A percentile compares a stretch with the other conserved stretches of the same genome.
Conservation (phyloP, 2,113 vertebrate species). For the Malurus elegans region DNA sequence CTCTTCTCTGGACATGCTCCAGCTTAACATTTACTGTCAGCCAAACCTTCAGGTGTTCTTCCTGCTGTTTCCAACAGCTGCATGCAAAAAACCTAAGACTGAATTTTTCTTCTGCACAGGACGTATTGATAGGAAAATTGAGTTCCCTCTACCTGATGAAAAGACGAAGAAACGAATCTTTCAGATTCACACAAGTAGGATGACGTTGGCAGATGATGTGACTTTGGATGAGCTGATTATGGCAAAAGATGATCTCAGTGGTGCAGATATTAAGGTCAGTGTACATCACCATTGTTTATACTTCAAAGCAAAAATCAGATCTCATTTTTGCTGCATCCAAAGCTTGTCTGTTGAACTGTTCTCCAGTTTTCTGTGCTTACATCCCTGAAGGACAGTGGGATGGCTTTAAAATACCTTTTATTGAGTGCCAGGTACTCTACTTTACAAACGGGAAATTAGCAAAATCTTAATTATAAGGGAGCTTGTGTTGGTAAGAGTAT, state of each 20-base stretch:
- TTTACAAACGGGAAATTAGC: not conserved
- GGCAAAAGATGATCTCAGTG: conserved; percentile 97
- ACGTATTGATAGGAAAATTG: conserved; percentile 95
- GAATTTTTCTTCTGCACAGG: conserved; percentile 69
- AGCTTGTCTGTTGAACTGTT: not conserved
- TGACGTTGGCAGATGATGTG: conserved; percentile 92
- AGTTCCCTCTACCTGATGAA: conserved; percentile 96
- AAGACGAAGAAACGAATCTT: conserved; percentile 98
- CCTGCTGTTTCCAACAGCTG: not conserved
- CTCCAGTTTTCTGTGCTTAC: not conserved
- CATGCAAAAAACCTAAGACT: not conserved
- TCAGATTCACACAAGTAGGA: conserved; percentile 96
- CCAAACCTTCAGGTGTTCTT: not conserved
- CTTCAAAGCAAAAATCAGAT: not conserved
- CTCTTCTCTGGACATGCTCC: not conserved
- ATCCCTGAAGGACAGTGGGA: not conserved
- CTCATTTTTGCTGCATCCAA: not conserved
- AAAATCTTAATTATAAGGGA: fast-evolving
- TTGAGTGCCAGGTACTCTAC: not conserved
- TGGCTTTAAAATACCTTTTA: not conserved
- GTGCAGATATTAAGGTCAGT: conserved; percentile 93
- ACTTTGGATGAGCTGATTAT: conserved; percentile 94
- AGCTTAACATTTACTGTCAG: not conserved
- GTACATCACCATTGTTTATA: not conserved
- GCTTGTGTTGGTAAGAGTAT: not conserved